Percentiles rank a stretch among this genome's conserved stretches.
These are phyloP conservation scores for Agonopterix subpropinquella DNA, from an alignment of 2,888 invertebrate genomes.

Conservation along the genomic window DNA sequence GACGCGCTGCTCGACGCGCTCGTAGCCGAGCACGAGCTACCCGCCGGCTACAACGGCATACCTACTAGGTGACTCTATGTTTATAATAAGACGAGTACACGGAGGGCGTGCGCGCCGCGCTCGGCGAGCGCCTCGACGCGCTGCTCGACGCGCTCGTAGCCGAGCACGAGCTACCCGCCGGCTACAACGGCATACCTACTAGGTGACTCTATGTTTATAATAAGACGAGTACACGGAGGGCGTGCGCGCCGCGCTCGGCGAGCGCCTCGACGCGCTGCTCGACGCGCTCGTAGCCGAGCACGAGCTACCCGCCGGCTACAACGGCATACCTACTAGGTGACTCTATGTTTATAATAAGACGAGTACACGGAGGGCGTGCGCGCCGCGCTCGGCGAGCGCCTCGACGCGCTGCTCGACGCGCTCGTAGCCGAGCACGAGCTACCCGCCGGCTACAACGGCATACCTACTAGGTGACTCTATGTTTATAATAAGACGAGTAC, in stretches of 20 bases:
- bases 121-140: constrained; percentile 80
- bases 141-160: constrained; percentile 80
- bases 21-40: constrained; percentile 79
- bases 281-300: constrained; percentile 80
- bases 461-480: constrained; percentile 62
- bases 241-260: constrained; percentile 73
- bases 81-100: background rate
- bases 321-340: constrained; percentile 76
- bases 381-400: constrained; percentile 79
- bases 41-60: constrained; percentile 73
- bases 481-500: background rate
- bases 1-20: constrained; percentile 79
- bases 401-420: constrained; percentile 80
- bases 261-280: constrained; percentile 80
- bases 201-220: constrained; percentile 25
- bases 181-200: constrained; percentile 77
- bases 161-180: constrained; percentile 76
- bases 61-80: constrained; percentile 53
- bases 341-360: background rate
- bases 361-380: too few relatives aligned
- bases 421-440: constrained; percentile 79
- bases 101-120: constrained; percentile 47
- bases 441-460: constrained; percentile 72
- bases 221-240: background rate
- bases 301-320: constrained; percentile 66